Conservation (phyloP, 2,113 vertebrate genomes). For the Neopipo cinnamomea region DNA sequence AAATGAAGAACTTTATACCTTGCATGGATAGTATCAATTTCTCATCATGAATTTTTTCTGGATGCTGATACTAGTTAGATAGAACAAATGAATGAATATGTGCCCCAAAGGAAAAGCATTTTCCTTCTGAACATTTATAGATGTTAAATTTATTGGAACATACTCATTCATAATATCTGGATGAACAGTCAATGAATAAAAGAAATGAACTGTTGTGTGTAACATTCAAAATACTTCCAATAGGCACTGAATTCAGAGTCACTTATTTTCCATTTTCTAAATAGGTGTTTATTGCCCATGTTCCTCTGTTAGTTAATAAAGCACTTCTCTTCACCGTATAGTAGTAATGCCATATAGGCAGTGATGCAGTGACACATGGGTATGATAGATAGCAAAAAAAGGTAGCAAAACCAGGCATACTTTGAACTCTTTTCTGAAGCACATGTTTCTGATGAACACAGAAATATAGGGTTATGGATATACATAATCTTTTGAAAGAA, state of each 20-base stretch:
- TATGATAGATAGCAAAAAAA: background rate
- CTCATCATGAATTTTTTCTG: conserved; percentile 4
- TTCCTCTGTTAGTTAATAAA: background rate
- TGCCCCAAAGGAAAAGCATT: conserved; percentile 19
- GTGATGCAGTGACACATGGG: background rate
- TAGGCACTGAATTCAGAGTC: background rate
- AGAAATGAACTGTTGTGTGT: conserved; percentile 1
- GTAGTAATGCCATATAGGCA: background rate
- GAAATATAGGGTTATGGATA: background rate
- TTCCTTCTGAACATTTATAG: conserved; percentile 54
- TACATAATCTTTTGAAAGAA: background rate
- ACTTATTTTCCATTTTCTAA: conserved; percentile 19
- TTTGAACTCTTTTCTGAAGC: background rate
- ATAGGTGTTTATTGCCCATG: background rate
- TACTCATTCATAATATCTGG: background rate
- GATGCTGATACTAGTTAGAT: background rate
- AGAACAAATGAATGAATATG: conserved; percentile 17
- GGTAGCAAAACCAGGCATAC: background rate
- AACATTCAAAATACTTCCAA: conserved; percentile 18
- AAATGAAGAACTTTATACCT: conserved; percentile 1
- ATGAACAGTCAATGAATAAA: background rate
- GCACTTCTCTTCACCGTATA: background rate
- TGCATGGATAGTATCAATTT: background rate
- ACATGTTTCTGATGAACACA: background rate
- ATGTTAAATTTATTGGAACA: conserved; percentile 19